Conservation (phyloP, 2,888 invertebrate genomes). For the Cheilosia impressa region DNA sequence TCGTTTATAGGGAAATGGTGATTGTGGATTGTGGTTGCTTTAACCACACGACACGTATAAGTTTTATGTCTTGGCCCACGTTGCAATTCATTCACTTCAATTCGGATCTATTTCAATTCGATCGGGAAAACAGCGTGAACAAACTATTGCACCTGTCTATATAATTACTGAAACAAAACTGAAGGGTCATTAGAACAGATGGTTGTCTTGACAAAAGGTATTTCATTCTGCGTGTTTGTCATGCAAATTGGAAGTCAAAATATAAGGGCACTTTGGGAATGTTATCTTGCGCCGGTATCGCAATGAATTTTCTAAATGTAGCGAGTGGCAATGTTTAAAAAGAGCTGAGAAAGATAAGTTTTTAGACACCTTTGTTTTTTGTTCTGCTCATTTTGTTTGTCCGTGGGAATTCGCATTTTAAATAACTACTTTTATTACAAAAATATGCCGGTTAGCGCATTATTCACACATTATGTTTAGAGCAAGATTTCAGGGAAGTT, state of each 20-base stretch:
- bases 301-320: slow-evolving; percentile 6
- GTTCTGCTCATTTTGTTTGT: too few species aligned
- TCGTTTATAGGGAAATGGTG: slow-evolving; percentile 1
- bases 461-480: too few species aligned
- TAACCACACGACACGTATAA: slow-evolving; percentile 1
- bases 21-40: slow-evolving; percentile 5
- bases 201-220: slow-evolving; percentile 13
- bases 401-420: too few species aligned
- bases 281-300: slow-evolving; percentile 9
- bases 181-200: slow-evolving; percentile 25
- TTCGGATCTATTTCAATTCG: neutral
- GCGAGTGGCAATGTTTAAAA: neutral
- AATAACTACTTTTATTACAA: too few species aligned
- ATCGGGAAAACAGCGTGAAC: neutral
- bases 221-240: neutral
- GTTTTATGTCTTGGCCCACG: slow-evolving; percentile 1
- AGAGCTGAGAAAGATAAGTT: too few species aligned
- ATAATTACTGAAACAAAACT: slow-evolving; percentile 25
- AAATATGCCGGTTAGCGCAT: too few species aligned
- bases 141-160: slow-evolving; percentile 28
- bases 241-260: slow-evolving; percentile 27
- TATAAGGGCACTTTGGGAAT: neutral
- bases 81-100: neutral
- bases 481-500: too few species aligned
- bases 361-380: too few species aligned